Evolutionary conservation across 2,797 vertebrate genomes (phyloP).

Genomic region (Rhinogobio ventralis): DNA sequence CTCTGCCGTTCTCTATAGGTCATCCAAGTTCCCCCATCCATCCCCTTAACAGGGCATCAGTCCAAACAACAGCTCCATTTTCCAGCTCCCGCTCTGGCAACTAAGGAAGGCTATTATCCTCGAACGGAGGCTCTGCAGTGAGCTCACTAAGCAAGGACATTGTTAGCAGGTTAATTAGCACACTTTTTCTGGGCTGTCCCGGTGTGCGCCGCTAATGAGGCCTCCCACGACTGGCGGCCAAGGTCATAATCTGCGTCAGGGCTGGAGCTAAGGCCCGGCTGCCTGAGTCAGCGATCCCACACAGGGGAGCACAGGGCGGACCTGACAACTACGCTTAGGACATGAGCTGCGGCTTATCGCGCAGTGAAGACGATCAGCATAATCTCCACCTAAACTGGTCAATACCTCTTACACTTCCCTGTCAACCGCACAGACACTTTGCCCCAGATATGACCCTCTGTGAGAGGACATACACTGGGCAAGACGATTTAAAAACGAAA

Average conservation of each 20-base stretch:
- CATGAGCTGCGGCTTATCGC: slow-evolving; percentile 76
- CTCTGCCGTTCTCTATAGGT: slow-evolving; percentile 37
- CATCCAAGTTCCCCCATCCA: slow-evolving; percentile 58
- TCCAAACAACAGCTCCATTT: slow-evolving; percentile 74
- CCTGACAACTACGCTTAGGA: slow-evolving; percentile 75
- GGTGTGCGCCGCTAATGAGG: slow-evolving; percentile 77
- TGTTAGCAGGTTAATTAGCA: slow-evolving; percentile 82
- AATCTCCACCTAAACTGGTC: slow-evolving; percentile 76
- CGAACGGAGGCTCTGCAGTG: slow-evolving; percentile 71
- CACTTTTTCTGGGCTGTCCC: slow-evolving; percentile 75
- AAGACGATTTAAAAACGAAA: not conserved
- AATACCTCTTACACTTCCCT: slow-evolving; percentile 69
- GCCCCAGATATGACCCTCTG: slow-evolving; percentile 56
- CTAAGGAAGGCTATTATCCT: slow-evolving; percentile 79
- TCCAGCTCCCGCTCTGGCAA: slow-evolving; percentile 76
- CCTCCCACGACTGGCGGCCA: slow-evolving; percentile 71
- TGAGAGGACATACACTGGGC: not conserved
- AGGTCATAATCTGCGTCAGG: slow-evolving; percentile 76
- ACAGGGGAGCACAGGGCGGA: slow-evolving; percentile 65
- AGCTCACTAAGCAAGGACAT: slow-evolving; percentile 80
- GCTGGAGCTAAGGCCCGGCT: slow-evolving; percentile 77
- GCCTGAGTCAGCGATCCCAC: slow-evolving; percentile 86
- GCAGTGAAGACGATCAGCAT: slow-evolving; percentile 74
- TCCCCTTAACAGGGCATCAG: slow-evolving; percentile 71
- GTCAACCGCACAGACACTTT: slow-evolving; percentile 61